These are phyloP conservation scores for Eulimnadia texana DNA, from an alignment of 1,140 invertebrate genomes.

Conservation along the genomic window DNA sequence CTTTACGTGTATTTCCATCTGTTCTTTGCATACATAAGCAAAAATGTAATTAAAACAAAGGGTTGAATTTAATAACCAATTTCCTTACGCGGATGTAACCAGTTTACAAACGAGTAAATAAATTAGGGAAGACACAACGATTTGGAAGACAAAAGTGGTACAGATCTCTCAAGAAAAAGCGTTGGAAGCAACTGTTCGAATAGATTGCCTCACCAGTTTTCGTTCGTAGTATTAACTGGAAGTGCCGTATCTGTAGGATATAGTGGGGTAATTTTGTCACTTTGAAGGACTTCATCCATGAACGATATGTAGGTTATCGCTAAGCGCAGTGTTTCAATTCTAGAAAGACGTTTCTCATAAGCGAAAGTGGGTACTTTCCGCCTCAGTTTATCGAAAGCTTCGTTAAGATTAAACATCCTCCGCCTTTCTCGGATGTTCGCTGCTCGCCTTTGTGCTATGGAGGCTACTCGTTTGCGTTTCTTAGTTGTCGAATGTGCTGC, in stretches of 20 bases:
- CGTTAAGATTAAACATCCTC: conserved; percentile 94
- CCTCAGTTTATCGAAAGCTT: conserved; percentile 85
- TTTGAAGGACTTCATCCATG: conserved; percentile 61
- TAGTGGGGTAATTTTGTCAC: neutral
- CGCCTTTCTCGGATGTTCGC: conserved; percentile 88
- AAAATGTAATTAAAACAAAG: too few relatives aligned
- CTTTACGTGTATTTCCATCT: too few relatives aligned
- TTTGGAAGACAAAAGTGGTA: too few relatives aligned
- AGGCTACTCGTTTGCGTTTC: conserved; percentile 69
- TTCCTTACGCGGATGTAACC: too few relatives aligned
- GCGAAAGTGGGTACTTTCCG: conserved; percentile 92
- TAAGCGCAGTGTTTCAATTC: conserved; percentile 90
- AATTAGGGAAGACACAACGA: too few relatives aligned
- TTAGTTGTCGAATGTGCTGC: conserved; percentile 44
- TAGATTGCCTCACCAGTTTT: too few relatives aligned
- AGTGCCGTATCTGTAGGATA: neutral
- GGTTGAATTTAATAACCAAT: too few relatives aligned
- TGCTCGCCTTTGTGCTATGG: conserved; percentile 72
- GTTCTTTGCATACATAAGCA: too few relatives aligned
- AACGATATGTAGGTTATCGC: conserved; percentile 98
- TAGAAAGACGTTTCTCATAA: conserved; percentile 92
- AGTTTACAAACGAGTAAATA: too few relatives aligned
- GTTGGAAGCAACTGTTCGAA: too few relatives aligned
- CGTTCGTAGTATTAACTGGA: neutral
- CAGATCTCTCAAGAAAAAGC: too few relatives aligned